These are phyloP conservation scores for Hoplodrina blanda DNA, from an alignment of 2,888 invertebrate genomes.

Conservation along the genomic window DNA sequence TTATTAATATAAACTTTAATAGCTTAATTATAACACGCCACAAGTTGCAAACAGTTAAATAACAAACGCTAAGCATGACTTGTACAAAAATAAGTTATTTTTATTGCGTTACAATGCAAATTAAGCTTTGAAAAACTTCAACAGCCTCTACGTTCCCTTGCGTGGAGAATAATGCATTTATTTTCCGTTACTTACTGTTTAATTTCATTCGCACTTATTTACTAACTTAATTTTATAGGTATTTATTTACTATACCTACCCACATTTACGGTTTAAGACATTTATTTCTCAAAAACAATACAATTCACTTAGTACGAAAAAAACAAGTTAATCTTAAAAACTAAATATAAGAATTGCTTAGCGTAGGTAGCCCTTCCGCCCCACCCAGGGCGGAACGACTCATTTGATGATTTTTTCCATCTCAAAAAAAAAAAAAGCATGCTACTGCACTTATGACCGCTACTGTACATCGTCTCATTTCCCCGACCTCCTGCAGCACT, in stretches of 20 bases:
- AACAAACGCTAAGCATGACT: conserved; percentile 45
- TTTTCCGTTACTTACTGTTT: conserved; percentile 1
- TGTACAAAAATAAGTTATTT: conserved; percentile 44
- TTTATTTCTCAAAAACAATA: too few relatives aligned
- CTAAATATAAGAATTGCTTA: too few relatives aligned
- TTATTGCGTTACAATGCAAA: conserved; percentile 42
- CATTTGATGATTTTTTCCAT: too few relatives aligned
- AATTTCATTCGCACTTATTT: conserved; percentile 1
- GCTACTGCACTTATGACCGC: too few relatives aligned
- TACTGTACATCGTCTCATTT: not conserved
- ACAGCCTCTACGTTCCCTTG: conserved; percentile 17
- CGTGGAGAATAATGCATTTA: conserved; percentile 10
- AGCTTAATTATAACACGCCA: conserved; percentile 26
- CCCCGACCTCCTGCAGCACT: conserved; percentile 1
- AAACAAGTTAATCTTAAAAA: too few relatives aligned
- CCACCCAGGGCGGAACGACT: too few relatives aligned
- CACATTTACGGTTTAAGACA: too few relatives aligned
- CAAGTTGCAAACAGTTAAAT: conserved; percentile 31
- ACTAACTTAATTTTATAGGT: too few relatives aligned
- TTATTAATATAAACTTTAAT: conserved; percentile 3
- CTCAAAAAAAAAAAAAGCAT: too few relatives aligned
- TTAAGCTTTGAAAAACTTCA: conserved; percentile 43
- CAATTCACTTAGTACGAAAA: too few relatives aligned
- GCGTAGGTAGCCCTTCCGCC: too few relatives aligned
- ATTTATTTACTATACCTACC: too few relatives aligned